phyloP scores from a whole-genome alignment of 1,140 invertebrate genomes.

The Copidosoma floridanum region DNA sequence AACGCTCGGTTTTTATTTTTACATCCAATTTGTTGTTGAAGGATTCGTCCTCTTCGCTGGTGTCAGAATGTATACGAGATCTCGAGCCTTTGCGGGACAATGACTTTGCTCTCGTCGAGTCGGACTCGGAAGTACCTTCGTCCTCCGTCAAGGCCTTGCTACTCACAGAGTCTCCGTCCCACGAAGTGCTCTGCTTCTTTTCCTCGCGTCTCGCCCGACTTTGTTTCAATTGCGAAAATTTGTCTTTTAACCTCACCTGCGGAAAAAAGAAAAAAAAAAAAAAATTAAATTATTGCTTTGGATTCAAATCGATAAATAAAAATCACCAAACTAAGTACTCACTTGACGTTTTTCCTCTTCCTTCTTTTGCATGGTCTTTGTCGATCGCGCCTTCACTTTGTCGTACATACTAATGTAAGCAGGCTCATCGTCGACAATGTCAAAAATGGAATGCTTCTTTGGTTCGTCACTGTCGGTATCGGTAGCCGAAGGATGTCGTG shows the following conservation, averaged over 20 bases:
- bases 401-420: slow-evolving; percentile 98
- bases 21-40: slow-evolving; percentile 48
- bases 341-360: slow-evolving; percentile 86
- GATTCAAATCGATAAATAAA: background rate
- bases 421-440: slow-evolving; percentile 85
- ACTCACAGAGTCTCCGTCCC: slow-evolving; percentile 79
- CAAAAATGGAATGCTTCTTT: slow-evolving; percentile 89
- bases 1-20: slow-evolving; percentile 53
- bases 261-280: slow-evolving; percentile 10
- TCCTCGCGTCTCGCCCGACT: slow-evolving; percentile 79
- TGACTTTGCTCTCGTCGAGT: slow-evolving; percentile 54
- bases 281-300: background rate
- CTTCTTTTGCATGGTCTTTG: slow-evolving; percentile 87
- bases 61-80: slow-evolving; percentile 63
- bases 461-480: slow-evolving; percentile 72
- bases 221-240: slow-evolving; percentile 85
- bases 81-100: slow-evolving; percentile 53
- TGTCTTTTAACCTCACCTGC: slow-evolving; percentile 69
- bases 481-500: slow-evolving; percentile 50
- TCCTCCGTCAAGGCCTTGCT: slow-evolving; percentile 57
- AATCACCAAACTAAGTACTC: slow-evolving; percentile 44
- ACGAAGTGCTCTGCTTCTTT: slow-evolving; percentile 83
- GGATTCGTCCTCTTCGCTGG: slow-evolving; percentile 61
- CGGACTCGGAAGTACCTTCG: slow-evolving; percentile 50
- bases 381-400: slow-evolving; percentile 93